Evolutionary conservation across 2,888 invertebrate species (phyloP), one percentile per base, ranked within the genome.

Genomic region (Ophraella communa): DNA sequence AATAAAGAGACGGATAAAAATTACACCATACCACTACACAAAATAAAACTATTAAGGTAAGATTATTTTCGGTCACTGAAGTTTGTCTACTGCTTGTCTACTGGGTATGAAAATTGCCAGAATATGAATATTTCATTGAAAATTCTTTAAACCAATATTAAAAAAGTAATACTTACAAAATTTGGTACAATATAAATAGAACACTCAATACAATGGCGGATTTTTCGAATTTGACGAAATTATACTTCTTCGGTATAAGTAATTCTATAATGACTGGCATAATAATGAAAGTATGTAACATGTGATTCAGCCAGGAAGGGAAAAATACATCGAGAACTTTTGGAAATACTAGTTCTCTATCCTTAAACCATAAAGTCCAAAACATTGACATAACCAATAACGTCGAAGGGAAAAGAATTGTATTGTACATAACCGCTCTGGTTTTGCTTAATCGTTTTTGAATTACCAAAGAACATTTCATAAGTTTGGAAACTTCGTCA

Each of bases 261-360:
- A 85, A 81, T 69, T 87, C 87, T 2, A 85, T 67, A 2, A 84
- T 65, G 1, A 87, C 71, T 14, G 86, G 81, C 0, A 85, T 74
- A 0, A 83, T 68, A 52, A 87, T 86, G 72, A 84, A 83, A 0
- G 86, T 85, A 76, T 88, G 88, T 27, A 87, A 83, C 65, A 85
- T 84, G 69, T 87, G 87, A 79, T 87, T 88, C 74, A 87, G 82
- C 85, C 86, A 87, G 78, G 82, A 81, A 0, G 87, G 87, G 0
- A 87, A 82, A 11, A 86, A 80, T 55, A 77, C 74, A 71, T 87
- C 87, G 73, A 85, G 82, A 10, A 83, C 79, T 61, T 74, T 70
- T 0, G 87, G 87, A 77, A 86, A 87, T 27, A 87, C 85, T 73
- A 87, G 81, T 78, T 87, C 86, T 0, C 87, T 81, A 73, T 87